Evolutionary conservation across 2,888 invertebrate species (phyloP).

Genomic region (Orthosia cruda): DNA sequence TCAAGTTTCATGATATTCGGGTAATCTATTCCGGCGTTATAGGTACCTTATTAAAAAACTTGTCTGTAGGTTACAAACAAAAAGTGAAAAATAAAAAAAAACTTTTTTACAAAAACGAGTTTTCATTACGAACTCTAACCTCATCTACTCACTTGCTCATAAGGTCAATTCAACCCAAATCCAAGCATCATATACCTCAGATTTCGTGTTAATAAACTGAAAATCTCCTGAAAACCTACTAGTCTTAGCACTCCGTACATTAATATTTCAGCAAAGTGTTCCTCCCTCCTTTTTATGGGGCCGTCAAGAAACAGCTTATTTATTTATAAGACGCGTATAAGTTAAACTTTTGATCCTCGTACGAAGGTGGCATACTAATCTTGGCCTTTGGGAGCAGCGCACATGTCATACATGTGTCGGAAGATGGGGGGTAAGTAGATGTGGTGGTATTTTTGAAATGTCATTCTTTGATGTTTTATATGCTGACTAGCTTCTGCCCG

Average conservation of each 20-base stretch:
- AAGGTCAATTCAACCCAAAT: not conserved
- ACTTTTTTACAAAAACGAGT: too few relatives aligned
- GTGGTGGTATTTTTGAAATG: not conserved
- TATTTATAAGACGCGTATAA: constrained; percentile 64
- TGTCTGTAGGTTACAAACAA: too few relatives aligned
- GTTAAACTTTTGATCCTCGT: constrained; percentile 66
- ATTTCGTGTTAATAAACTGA: constrained; percentile 36
- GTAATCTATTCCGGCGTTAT: too few relatives aligned
- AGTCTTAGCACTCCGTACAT: constrained; percentile 38
- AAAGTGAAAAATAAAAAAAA: too few relatives aligned
- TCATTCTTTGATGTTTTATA: not conserved
- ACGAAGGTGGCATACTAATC: constrained; percentile 63
- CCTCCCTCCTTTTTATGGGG: constrained; percentile 55
- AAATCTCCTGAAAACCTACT: constrained; percentile 29
- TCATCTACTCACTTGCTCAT: not conserved
- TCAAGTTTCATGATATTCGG: too few relatives aligned
- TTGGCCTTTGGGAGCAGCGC: constrained; percentile 2
- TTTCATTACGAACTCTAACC: not conserved
- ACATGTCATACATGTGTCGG: constrained; percentile 6
- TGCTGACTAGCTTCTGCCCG: too few relatives aligned
- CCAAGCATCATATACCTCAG: not conserved
- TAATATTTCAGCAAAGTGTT: constrained; percentile 57
- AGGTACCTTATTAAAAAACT: too few relatives aligned
- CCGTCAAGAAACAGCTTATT: constrained; percentile 50
- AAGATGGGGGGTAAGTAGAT: not conserved